Base-by-base conservation (phyloP, 92 coral and sea anemone species). In the Diadumene lineata region DNA sequence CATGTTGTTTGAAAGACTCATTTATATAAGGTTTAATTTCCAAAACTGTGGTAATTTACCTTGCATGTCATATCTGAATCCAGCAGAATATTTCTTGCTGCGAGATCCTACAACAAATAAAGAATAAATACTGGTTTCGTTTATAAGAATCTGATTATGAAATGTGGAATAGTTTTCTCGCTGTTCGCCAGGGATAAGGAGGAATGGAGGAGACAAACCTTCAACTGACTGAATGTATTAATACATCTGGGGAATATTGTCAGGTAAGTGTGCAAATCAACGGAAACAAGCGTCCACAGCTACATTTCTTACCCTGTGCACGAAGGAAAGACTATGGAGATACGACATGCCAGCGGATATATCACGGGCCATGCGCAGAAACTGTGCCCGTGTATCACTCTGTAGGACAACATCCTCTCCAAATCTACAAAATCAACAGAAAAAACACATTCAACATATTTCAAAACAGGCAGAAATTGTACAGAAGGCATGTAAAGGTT, bases 301-400 rank as follows among this genome's bases (percentile, higher is more conserved):
- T n/a, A n/a, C n/a, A 25, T 61, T 24, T 34, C 33, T 6, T 63
- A 77, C 82, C 74, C 82, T 63, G 43, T 77, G 82, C 9, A 77
- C 82, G 74, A 77, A 77, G 51, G 74, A 63, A 58, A 77, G 82
- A 74, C 82, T 77, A 34, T 77, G 82, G 32, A 77, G 82, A 56
- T 77, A 77, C 74, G 51, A 68, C 82, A 67, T 77, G n/a, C 82
- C 82, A 22, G 82, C 82, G 23, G 82, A 66, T 25, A 77, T 77
- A 22, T 77, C 82, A 66, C 82, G 82, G 24, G 74, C 74, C 82
- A 77, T 77, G 82, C 75, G 56, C 34, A 77, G 57, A 28, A 77
- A 67, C 67, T 66, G 82, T 0, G 75, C 17, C 57, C 60, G 73
- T 11, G 82, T 67, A 19, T 77, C 82, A 16, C 24, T 60, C 16